phyloP scores from a whole-genome alignment of 2,888 invertebrate species.

The Cantharis rustica region DNA sequence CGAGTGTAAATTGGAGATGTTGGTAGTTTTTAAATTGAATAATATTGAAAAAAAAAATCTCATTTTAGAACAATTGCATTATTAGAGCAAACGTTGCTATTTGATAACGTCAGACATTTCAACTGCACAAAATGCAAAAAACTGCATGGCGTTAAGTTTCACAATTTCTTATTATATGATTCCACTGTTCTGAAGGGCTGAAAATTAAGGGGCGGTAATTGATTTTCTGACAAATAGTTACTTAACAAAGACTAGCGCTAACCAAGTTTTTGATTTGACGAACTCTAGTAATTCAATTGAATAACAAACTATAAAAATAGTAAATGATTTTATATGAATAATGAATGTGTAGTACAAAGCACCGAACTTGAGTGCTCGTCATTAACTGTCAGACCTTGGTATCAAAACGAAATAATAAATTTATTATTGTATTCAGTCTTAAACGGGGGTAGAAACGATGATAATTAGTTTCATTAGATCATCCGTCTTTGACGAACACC shows the following conservation, averaged over 20 bases:
- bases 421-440: not conserved
- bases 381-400: not conserved
- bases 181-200: not conserved
- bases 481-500: not conserved
- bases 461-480: not conserved
- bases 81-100: not conserved
- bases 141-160: not conserved
- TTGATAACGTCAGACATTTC: not conserved
- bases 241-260: not conserved
- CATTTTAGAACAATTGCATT: not conserved
- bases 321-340: not conserved
- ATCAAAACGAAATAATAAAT: not conserved
- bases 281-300: not conserved
- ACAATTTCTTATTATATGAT: not conserved
- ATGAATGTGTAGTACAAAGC: not conserved
- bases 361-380: not conserved
- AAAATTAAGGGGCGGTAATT: not conserved
- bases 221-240: not conserved
- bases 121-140: not conserved
- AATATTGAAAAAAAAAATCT: not conserved
- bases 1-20: not conserved
- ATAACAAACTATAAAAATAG: not conserved
- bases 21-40: not conserved
- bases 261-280: not conserved
- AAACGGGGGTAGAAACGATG: not conserved